Conservation (phyloP, 2,113 vertebrate species). For the Nothoprocta pentlandii region DNA sequence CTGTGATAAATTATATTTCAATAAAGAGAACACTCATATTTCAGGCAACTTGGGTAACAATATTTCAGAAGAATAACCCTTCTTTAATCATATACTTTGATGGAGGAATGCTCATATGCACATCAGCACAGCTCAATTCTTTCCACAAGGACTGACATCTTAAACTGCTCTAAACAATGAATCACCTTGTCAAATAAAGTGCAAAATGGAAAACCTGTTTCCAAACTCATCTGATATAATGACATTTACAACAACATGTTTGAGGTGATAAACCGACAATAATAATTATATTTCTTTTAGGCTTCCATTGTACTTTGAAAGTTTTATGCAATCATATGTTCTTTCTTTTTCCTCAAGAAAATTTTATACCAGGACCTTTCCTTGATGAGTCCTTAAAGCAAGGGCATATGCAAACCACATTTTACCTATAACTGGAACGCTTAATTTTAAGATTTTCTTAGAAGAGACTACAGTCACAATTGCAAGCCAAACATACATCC, state of each 20-base stretch:
- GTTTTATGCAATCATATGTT: conserved; percentile 73
- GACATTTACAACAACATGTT: conserved; percentile 80
- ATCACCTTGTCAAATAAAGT: conserved; percentile 83
- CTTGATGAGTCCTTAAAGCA: conserved; percentile 69
- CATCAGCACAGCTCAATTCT: conserved; percentile 73
- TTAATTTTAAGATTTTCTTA: not conserved
- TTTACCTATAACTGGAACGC: conserved; percentile 48
- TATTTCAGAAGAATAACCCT: conserved; percentile 75
- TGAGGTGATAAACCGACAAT: conserved; percentile 78
- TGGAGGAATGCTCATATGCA: conserved; percentile 70
- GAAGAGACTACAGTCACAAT: not conserved
- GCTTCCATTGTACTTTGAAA: conserved; percentile 74
- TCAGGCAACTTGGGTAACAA: conserved; percentile 68
- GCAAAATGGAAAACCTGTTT: conserved; percentile 80
- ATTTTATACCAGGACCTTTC: conserved; percentile 65
- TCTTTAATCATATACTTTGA: conserved; percentile 78
- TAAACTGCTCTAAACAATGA: conserved; percentile 79
- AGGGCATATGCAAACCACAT: conserved; percentile 36
- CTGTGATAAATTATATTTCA: conserved; percentile 68
- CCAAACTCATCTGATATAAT: conserved; percentile 80
- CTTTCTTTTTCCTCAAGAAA: conserved; percentile 39
- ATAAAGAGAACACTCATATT: conserved; percentile 68
- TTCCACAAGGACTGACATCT: conserved; percentile 76
- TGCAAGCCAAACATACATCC: not conserved
- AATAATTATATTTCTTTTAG: conserved; percentile 82